Base-by-base conservation (phyloP, 2,888 invertebrate genomes). In the Arge pagana region DNA sequence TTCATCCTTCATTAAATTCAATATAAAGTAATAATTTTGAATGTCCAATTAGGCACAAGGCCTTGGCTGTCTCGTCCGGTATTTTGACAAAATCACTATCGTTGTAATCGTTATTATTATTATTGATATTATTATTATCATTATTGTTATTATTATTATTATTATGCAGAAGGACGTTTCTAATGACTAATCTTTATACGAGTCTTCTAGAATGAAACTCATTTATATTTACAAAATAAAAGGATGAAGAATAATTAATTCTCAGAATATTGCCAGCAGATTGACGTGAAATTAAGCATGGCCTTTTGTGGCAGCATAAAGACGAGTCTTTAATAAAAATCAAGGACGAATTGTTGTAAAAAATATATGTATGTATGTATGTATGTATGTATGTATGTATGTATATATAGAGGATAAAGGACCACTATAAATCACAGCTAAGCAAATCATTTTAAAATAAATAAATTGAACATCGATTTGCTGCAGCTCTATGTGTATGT, bases 381-480 rank as follows among this genome's bases (percentile, higher is more conserved):
- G 21, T 21, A 65, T 67, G 66, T 65, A 63, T 58, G 59, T 61
- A 64, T 64, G 63, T 61, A 60, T 60, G 54, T 64, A 41, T 40
- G 21, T 21, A 65, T 39, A 13, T 39, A 64, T 11, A 23, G 13
- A n/a, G 18, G 26, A 65, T 63, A 62, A 59, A 64, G 59, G 62
- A 62, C 62, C 68, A 66, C 61, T 64, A 60, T 56, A 54, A 61
- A 66, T 66, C 65, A 65, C 60, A 58, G 65, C 58, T 58, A 60
- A 61, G 58, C 52, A 55, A 56, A 11, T 13, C 55, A 59, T 64
- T 59, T 66, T 58, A 61, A 65, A 67, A 69, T 66, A 69, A 69
- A 68, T 69, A 64, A 67, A 58, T 61, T 57, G 61, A 63, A 59
- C 54, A 52, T 61, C 11, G 7, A 43, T 28, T 24, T 6, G 19